Base-by-base conservation (phyloP, 2,888 invertebrate genomes). In the Resseliella maxima region DNA sequence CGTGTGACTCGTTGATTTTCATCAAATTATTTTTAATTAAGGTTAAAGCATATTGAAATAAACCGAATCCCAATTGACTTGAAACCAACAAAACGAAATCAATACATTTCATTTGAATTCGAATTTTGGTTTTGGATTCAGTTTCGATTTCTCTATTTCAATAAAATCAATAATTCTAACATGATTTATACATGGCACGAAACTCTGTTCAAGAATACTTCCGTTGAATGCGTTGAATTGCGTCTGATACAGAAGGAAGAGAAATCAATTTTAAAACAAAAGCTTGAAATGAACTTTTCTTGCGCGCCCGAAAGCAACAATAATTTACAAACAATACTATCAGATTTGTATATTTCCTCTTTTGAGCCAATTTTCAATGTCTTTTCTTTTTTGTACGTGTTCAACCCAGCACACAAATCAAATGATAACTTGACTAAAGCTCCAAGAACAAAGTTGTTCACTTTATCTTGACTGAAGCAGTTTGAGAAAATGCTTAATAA, bases 321-420 rank as follows among this genome's bases (percentile, higher is more conserved):
- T 72, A 72, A 72, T 72, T 72, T 72, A 35, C 72, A 72, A 72
- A 72, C 72, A 72, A 72, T 72, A 72, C 72, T 72, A 72, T 72
- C 72, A 35, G 72, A 72, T 72, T 72, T 27, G 72, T 72, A 15
- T 72, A 72, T 72, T 35, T 72, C 31, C 31, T 15, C 18, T 18
- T 31, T 35, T 72, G 72, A 5, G 24, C 12, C 6, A 31, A 15
- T 72, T 72, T 18, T 8, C 72, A 72, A 27, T n/a, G 72, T 31
- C 31, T 72, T 72, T n/a, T n/a, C 41, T 50, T 2, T 72, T 72
- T 31, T 12, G 72, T 31, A 72, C 31, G 15, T 18, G 3, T 72
- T 72, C 72, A 72, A 35, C 31, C 15, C 31, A 6, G 72, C 72
- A 72, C 72, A 31, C 72, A 59, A 59, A 59, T 59, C 59, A 59